These are phyloP conservation scores for Drosophila rubida DNA, from an alignment of 2,888 invertebrate genomes.

Conservation along the genomic window DNA sequence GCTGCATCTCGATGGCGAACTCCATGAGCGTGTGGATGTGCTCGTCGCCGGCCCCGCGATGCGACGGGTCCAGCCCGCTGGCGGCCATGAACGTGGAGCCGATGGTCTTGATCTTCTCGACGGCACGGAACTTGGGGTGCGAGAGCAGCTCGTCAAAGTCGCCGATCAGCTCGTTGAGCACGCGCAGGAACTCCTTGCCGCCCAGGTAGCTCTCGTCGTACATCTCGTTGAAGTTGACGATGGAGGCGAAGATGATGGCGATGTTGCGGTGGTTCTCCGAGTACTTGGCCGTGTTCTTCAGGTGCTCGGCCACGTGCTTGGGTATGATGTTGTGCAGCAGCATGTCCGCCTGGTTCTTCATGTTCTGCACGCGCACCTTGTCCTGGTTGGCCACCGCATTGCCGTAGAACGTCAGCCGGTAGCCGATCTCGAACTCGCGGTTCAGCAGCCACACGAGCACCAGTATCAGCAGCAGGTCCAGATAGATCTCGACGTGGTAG, in stretches of 20 bases:
- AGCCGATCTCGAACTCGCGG: slow-evolving; percentile 97
- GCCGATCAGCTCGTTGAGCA: slow-evolving; percentile 97
- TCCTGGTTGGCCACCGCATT: slow-evolving; percentile 95
- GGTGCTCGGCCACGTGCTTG: slow-evolving; percentile 95
- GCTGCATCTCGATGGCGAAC: slow-evolving; percentile 96
- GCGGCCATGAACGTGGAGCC: slow-evolving; percentile 99
- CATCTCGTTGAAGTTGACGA: slow-evolving; percentile 98
- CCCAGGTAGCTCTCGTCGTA: slow-evolving; percentile 98
- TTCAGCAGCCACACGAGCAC: slow-evolving; percentile 96
- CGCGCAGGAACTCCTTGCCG: slow-evolving; percentile 96
- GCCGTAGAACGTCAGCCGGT: slow-evolving; percentile 96
- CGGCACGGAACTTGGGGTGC: slow-evolving; percentile 91
- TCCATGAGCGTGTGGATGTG: slow-evolving; percentile 95
- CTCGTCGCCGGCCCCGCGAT: slow-evolving; percentile 89
- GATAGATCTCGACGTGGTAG: slow-evolving; percentile 90
- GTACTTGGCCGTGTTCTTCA: slow-evolving; percentile 96
- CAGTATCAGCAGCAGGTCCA: slow-evolving; percentile 93
- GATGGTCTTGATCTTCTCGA: slow-evolving; percentile 99
- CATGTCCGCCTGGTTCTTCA: slow-evolving; percentile 98
- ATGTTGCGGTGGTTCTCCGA: slow-evolving; percentile 97
- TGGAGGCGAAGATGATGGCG: slow-evolving; percentile 97
- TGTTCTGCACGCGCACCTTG: slow-evolving; percentile 94
- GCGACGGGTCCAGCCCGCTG: slow-evolving; percentile 94
- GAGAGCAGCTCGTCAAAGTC: slow-evolving; percentile 97
- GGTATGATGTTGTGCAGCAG: slow-evolving; percentile 98